Evolutionary conservation across 2,113 vertebrate genomes (phyloP).

Genomic region (Microtus pennsylvanicus): DNA sequence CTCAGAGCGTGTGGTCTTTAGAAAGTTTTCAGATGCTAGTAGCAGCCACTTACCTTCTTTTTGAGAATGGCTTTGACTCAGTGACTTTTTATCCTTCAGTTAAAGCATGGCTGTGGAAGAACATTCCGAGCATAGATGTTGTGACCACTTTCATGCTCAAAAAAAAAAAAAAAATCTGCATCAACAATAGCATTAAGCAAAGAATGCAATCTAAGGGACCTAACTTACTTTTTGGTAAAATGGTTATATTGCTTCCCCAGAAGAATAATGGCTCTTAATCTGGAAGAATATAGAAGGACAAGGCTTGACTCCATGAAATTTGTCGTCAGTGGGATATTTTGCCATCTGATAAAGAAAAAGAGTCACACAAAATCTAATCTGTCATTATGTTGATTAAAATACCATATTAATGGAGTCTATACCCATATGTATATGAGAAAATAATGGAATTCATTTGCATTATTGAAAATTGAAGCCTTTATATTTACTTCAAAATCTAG

Average conservation of each 20-base stretch:
- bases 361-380: background rate
- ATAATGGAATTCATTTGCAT: background rate
- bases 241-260: background rate
- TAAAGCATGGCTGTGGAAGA: background rate
- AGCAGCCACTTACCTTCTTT: background rate
- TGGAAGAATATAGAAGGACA: background rate
- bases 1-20: background rate
- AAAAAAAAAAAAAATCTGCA: background rate
- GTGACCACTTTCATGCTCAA: background rate
- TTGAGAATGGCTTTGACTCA: background rate
- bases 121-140: background rate
- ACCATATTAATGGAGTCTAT: background rate
- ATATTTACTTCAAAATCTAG: slow-evolving; percentile 22
- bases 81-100: background rate
- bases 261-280: background rate
- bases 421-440: background rate
- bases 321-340: background rate
- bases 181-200: background rate
- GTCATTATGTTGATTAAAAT: background rate
- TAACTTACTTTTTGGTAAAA: background rate
- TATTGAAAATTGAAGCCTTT: background rate
- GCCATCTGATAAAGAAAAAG: background rate
- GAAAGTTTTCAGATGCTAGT: background rate
- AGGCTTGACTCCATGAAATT: background rate
- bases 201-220: background rate